phyloP scores from a whole-genome alignment of 2,113 vertebrate genomes.

The Speoplatyrhinus poulsoni region DNA sequence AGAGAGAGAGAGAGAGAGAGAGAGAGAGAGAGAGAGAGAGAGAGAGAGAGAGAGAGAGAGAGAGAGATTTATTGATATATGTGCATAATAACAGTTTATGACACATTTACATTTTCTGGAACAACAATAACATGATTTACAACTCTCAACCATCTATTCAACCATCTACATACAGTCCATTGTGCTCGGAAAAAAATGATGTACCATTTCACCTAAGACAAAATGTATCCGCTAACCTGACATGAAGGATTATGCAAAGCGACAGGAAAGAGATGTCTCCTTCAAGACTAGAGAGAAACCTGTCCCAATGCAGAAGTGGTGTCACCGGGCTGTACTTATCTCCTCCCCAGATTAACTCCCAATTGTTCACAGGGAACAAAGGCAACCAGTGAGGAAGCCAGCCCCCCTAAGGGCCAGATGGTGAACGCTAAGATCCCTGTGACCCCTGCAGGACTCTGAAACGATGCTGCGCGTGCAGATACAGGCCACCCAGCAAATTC shows the following conservation, averaged over 20 bases:
- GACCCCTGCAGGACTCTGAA: slow-evolving; percentile 73
- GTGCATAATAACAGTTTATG: too few species aligned
- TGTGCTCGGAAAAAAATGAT: too few species aligned
- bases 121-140: too few species aligned
- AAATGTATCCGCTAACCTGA: neutral
- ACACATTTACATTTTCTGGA: too few species aligned
- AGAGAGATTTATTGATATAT: too few species aligned
- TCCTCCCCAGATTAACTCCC: slow-evolving; percentile 84
- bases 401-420: slow-evolving; percentile 88
- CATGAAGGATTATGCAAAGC: slow-evolving; percentile 27
- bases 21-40: too few species aligned
- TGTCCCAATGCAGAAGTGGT: slow-evolving; percentile 49
- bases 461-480: slow-evolving; percentile 55
- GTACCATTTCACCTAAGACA: neutral
- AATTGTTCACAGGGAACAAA: slow-evolving; percentile 94
- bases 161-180: too few species aligned
- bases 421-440: slow-evolving; percentile 85
- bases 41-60: too few species aligned
- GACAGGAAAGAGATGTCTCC: slow-evolving; percentile 61
- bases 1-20: too few species aligned
- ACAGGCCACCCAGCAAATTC: slow-evolving; percentile 66
- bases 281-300: slow-evolving; percentile 64
- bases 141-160: too few species aligned
- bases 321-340: slow-evolving; percentile 82
- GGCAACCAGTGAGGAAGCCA: slow-evolving; percentile 84